Conservation (phyloP, 1,140 invertebrate species). For the Theocolax elegans region DNA sequence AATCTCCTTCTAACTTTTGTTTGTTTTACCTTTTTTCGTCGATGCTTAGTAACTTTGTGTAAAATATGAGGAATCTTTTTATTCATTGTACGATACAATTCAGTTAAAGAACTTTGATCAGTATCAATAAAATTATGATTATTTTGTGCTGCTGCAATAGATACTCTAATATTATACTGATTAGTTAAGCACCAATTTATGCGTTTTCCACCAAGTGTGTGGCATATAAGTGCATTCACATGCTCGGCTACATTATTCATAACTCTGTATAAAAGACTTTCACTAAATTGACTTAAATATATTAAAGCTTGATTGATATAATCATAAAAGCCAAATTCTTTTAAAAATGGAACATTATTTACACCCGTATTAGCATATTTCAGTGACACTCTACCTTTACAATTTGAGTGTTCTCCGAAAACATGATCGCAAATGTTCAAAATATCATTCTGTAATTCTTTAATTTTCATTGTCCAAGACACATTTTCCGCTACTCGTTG, state of each 20-base stretch:
- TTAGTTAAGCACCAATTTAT: conserved; percentile 49
- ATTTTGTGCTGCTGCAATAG: conserved; percentile 49
- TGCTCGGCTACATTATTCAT: conserved; percentile 61
- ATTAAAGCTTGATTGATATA: conserved; percentile 32
- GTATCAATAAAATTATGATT: conserved; percentile 43
- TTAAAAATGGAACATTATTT: conserved; percentile 46
- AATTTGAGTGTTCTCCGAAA: conserved; percentile 58
- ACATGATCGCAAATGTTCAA: conserved; percentile 52
- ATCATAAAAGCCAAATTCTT: conserved; percentile 34
- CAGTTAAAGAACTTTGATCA: neutral
- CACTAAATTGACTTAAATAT: conserved; percentile 39
- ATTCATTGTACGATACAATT: neutral
- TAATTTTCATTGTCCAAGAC: conserved; percentile 28
- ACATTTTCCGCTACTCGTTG: neutral
- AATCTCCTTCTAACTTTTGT: neutral
- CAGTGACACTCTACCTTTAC: conserved; percentile 47
- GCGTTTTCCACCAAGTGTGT: conserved; percentile 59
- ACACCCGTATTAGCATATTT: conserved; percentile 1
- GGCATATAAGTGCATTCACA: conserved; percentile 56
- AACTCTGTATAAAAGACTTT: conserved; percentile 54
- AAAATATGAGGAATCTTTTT: neutral
- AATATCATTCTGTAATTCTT: conserved; percentile 47
- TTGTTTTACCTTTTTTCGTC: neutral
- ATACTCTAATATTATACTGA: conserved; percentile 51
- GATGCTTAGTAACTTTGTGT: neutral